Evolutionary conservation across 2,797 vertebrate species (phyloP).

Genomic region (Hoplostethus atlanticus): DNA sequence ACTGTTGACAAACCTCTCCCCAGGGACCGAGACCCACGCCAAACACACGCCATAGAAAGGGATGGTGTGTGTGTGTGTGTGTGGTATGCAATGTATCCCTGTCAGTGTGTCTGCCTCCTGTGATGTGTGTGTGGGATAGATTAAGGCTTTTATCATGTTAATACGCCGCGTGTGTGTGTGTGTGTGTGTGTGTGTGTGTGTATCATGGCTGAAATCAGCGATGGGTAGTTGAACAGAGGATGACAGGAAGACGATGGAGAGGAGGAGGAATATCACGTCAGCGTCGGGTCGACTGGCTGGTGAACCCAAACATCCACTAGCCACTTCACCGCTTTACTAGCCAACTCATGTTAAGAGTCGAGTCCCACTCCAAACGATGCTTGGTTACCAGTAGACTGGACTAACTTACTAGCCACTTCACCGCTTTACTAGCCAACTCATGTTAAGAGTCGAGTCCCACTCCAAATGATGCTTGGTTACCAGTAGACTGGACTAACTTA

Average conservation of each 20-base stretch:
- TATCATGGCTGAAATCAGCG: neutral
- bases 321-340: neutral
- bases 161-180: neutral
- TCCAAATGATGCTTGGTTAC: too few species aligned
- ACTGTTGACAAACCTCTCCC: slow-evolving; percentile 30
- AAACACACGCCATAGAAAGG: slow-evolving; percentile 30
- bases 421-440: too few species aligned
- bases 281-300: neutral
- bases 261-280: neutral
- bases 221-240: slow-evolving; percentile 16
- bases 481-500: too few species aligned
- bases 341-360: too few species aligned
- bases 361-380: too few species aligned
- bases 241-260: slow-evolving; percentile 19
- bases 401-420: too few species aligned
- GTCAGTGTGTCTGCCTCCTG: slow-evolving; percentile 10
- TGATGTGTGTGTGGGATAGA: slow-evolving; percentile 15
- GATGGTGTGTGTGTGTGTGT: neutral
- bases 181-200: neutral
- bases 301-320: too few species aligned
- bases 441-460: too few species aligned
- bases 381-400: too few species aligned
- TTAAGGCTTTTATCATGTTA: slow-evolving; percentile 54
- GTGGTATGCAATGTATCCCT: neutral
- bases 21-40: slow-evolving; percentile 26